phyloP scores from a whole-genome alignment of 2,113 vertebrate genomes.

The Cyprinodon tularosa region DNA sequence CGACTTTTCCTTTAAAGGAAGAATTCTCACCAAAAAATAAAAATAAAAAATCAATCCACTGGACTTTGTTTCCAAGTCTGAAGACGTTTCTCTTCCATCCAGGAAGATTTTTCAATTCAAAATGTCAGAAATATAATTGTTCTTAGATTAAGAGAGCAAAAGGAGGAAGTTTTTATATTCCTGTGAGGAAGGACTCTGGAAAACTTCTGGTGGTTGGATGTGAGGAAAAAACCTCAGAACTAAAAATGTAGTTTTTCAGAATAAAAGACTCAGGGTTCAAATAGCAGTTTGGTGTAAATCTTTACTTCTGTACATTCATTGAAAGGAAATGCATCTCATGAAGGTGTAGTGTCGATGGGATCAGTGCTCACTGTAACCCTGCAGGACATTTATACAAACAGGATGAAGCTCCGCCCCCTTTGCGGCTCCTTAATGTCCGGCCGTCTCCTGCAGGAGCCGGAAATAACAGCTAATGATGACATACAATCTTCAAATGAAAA shows the following conservation, averaged over 20 bases:
- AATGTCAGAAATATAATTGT: too few species aligned
- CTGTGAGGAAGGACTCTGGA: too few species aligned
- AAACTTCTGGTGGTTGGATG: too few species aligned
- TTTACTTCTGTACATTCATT: slow-evolving; percentile 74
- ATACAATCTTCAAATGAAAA: slow-evolving; percentile 69
- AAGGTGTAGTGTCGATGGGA: slow-evolving; percentile 40
- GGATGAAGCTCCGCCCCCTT: neutral
- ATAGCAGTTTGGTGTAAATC: slow-evolving; percentile 53
- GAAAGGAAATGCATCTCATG: slow-evolving; percentile 60
- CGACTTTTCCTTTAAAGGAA: too few species aligned
- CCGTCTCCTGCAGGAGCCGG: neutral
- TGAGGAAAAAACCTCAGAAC: too few species aligned
- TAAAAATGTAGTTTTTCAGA: slow-evolving; percentile 1
- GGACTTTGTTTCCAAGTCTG: too few species aligned
- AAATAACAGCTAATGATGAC: slow-evolving; percentile 39
- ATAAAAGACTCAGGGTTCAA: neutral
- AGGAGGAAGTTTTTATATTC: too few species aligned
- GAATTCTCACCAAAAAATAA: too few species aligned
- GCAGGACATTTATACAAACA: slow-evolving; percentile 4
- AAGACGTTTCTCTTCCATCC: too few species aligned
- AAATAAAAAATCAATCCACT: too few species aligned
- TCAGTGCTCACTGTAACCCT: slow-evolving; percentile 45
- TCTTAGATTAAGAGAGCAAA: too few species aligned
- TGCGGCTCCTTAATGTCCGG: neutral
- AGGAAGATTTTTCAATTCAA: too few species aligned